Base-by-base conservation (phyloP, 2,797 vertebrate genomes). In the Pempheris klunzingeri region DNA sequence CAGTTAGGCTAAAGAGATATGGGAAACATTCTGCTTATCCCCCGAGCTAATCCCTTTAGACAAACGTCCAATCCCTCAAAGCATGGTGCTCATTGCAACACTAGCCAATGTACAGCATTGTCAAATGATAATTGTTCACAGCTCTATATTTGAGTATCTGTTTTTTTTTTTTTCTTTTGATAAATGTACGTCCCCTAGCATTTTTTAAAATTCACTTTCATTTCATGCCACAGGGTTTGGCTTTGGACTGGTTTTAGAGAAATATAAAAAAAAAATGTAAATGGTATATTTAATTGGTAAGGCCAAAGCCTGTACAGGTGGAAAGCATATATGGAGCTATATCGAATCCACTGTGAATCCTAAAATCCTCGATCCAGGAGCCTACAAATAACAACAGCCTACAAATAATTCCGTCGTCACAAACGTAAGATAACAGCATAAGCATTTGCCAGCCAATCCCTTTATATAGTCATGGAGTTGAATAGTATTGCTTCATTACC, bases 1-100 rank as follows among this genome's bases (percentile, higher is more conserved):
- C 81, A 68, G 86, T 90, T 80, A 65, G 82, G 78, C 82, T 87
- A 77, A 86, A 91, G 77, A 84, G 84, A 88, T 91, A 87, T 18
- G 71, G 80, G 74, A 89, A 91, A 82, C 78, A 83, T 86, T 87
- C 75, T 75, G 87, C 84, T 93, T 81, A 92, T 92, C 87, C 88
- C 83, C 80, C 72, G 66, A 82, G 85, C 85, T 93, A 90, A 92
- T 93, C 91, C 91, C 87, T 85, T 91, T 85, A 88, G 85, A 88
- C 86, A 85, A 85, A 88, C 9, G 71, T 89, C 87, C 88, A 89
- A 87, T 92, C 88, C 86, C 86, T 87, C 77, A 87, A 82, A 90
- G 86, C 87, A 82, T 69, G 74, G 70, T 34, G 77, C 86, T 84
- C 73, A 80, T 68, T 81, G 83, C 76, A 83, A 76, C 72, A 70